A percentile compares a stretch with the other conserved stretches of the same genome.
These are phyloP conservation scores for Atherinomorus stipes DNA, from an alignment of 2,113 vertebrate species.

Conservation along the genomic window DNA sequence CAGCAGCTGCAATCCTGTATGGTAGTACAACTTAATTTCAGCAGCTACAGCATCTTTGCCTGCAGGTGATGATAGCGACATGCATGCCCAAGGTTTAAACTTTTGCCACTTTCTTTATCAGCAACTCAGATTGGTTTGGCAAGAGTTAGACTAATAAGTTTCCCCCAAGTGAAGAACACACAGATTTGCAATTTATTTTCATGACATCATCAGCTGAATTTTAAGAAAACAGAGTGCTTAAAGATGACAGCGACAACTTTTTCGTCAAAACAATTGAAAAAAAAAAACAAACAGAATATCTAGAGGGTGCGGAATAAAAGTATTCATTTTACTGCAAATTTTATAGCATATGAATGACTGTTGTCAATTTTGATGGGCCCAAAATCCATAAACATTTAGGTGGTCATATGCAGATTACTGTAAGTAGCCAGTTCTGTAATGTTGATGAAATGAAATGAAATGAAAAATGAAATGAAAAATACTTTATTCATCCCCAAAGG, in stretches of 20 bases:
- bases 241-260: too few relatives aligned
- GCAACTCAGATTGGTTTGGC: not conserved
- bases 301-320: too few relatives aligned
- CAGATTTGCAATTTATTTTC: not conserved
- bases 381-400: too few relatives aligned
- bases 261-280: not conserved
- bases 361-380: too few relatives aligned
- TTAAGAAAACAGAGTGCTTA: not conserved
- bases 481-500: too few relatives aligned
- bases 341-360: too few relatives aligned
- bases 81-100: not conserved
- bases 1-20: not conserved
- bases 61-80: not conserved
- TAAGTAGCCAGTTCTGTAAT: too few relatives aligned
- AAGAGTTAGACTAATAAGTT: not conserved
- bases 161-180: not conserved
- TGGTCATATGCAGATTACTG: too few relatives aligned
- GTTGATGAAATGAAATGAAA: too few relatives aligned
- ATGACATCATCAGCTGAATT: not conserved
- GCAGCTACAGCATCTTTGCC: slow-evolving; percentile 5
- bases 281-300: not conserved
- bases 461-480: too few relatives aligned
- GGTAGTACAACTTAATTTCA: not conserved
- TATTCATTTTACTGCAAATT: too few relatives aligned
- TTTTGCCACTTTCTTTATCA: not conserved